phyloP scores from a whole-genome alignment of 2,888 invertebrate genomes.

The Lepidochitona cinerea region DNA sequence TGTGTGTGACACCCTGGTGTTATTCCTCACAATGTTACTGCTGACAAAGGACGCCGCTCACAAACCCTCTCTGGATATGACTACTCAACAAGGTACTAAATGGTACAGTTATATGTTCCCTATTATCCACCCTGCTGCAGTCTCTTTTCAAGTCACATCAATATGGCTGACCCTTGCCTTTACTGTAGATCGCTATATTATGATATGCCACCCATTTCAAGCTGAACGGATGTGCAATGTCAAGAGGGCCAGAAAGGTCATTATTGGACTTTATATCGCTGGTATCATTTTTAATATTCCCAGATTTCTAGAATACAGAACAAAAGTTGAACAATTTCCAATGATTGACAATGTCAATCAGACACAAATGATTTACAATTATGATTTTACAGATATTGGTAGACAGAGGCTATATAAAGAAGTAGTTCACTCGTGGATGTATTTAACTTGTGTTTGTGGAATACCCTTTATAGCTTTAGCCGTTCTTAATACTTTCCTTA shows the following conservation, averaged over 20 bases:
- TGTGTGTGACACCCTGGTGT: slow-evolving; percentile 65
- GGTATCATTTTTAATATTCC: slow-evolving; percentile 66
- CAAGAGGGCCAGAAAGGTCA: slow-evolving; percentile 58
- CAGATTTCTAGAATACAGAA: slow-evolving; percentile 66
- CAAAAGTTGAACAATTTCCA: slow-evolving; percentile 31
- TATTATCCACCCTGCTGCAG: slow-evolving; percentile 63
- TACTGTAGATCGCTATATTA: slow-evolving; percentile 70
- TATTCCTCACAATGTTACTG: slow-evolving; percentile 60
- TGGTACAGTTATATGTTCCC: slow-evolving; percentile 62
- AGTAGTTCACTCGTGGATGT: slow-evolving; percentile 67
- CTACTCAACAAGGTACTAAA: slow-evolving; percentile 36
- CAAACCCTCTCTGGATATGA: slow-evolving; percentile 36
- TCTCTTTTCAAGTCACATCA: slow-evolving; percentile 67
- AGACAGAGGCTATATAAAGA: slow-evolving; percentile 51
- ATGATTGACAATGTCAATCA: slow-evolving; percentile 27
- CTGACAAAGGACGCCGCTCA: slow-evolving; percentile 55
- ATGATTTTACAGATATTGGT: slow-evolving; percentile 57
- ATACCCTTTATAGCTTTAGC: slow-evolving; percentile 68
- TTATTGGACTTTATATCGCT: slow-evolving; percentile 48
- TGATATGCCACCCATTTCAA: slow-evolving; percentile 70
- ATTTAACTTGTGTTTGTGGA: slow-evolving; percentile 67
- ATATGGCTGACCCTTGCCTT: slow-evolving; percentile 69
- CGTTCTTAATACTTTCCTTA: slow-evolving; percentile 66
- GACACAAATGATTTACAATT: slow-evolving; percentile 26
- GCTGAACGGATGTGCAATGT: slow-evolving; percentile 65